Evolutionary conservation across 35 echinoderm and acorn worm species (phyloP).

Genomic region (Anneissia japonica): DNA sequence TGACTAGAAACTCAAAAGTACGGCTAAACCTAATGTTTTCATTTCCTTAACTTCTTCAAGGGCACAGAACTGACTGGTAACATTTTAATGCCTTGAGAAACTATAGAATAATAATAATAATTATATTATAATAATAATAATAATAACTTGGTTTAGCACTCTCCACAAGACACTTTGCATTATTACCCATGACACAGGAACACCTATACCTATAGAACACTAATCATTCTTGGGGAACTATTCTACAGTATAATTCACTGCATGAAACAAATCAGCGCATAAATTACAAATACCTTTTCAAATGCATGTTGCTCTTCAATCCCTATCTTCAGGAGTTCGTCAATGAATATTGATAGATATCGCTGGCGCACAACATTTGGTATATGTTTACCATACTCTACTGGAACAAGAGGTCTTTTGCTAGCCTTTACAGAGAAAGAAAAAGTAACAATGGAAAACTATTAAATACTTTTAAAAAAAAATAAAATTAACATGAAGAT

Average conservation of each 20-base stretch:
- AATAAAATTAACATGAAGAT: too few relatives aligned
- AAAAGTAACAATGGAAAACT: slow-evolving; percentile 2
- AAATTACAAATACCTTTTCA: slow-evolving; percentile 45
- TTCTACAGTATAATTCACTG: background rate
- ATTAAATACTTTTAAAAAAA: too few relatives aligned
- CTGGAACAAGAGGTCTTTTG: slow-evolving; percentile 54
- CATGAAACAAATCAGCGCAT: background rate
- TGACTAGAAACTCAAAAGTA: too few relatives aligned
- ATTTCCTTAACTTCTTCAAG: too few relatives aligned
- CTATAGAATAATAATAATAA: too few relatives aligned
- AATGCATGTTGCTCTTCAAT: slow-evolving; percentile 66
- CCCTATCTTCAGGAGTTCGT: slow-evolving; percentile 61
- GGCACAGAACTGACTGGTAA: too few relatives aligned
- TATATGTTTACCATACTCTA: slow-evolving; percentile 62
- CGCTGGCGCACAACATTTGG: slow-evolving; percentile 56
- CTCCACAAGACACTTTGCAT: background rate
- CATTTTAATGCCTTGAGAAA: too few relatives aligned
- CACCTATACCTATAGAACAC: background rate
- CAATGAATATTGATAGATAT: slow-evolving; percentile 85
- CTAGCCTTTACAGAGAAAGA: slow-evolving; percentile 27
- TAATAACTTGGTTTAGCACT: background rate
- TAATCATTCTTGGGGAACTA: background rate
- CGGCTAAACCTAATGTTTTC: too few relatives aligned
- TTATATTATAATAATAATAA: background rate
- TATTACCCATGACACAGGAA: background rate